phyloP scores from a whole-genome alignment of 2,888 invertebrate species.

The Sesamia inferens region DNA sequence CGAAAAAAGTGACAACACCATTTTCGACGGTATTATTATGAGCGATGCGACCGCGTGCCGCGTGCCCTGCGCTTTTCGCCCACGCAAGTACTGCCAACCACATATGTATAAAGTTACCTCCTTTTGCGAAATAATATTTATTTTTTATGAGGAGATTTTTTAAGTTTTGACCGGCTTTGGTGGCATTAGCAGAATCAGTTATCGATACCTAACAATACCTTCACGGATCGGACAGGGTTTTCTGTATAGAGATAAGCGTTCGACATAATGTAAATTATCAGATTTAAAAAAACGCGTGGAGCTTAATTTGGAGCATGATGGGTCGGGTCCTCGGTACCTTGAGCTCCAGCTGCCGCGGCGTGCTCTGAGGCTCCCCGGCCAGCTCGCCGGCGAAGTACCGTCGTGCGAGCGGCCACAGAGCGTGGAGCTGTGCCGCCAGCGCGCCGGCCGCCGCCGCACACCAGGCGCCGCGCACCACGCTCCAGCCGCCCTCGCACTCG shows the following conservation, averaged over 20 bases:
- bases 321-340: slow-evolving; percentile 86
- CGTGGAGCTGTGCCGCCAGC: slow-evolving; percentile 91
- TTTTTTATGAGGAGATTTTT: no score
- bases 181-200: no score
- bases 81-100: no score
- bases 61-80: no score
- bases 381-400: slow-evolving; percentile 98
- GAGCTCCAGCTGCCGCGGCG: slow-evolving; percentile 93
- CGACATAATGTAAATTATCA: neutral
- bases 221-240: no score
- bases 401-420: slow-evolving; percentile 98
- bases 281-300: neutral
- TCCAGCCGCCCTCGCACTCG: slow-evolving; percentile 72
- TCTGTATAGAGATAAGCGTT: neutral
- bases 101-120: no score
- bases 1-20: no score
- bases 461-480: slow-evolving; percentile 78
- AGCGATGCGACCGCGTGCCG: no score
- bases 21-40: no score
- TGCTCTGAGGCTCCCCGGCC: slow-evolving; percentile 92
- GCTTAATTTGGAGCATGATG: neutral
- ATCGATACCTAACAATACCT: no score
- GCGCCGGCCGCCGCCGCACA: slow-evolving; percentile 85
- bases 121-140: no score
- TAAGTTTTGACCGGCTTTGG: no score